Evolutionary conservation across 2,113 vertebrate species (phyloP).

Genomic region (Apus apus): DNA sequence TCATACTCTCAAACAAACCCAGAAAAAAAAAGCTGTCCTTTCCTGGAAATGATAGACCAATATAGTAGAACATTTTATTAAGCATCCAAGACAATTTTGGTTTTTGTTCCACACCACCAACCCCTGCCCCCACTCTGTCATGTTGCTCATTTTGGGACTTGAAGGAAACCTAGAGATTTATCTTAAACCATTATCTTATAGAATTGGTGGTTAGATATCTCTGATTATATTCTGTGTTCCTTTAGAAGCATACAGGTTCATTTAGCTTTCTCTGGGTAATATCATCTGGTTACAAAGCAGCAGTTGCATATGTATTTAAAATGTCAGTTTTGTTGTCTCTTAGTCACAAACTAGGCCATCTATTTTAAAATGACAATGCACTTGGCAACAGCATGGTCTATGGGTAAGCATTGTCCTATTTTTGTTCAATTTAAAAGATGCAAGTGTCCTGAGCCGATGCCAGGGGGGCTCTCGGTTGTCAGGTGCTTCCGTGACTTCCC

Average conservation of each 20-base stretch:
- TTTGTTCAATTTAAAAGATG: not conserved
- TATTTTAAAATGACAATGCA: constrained; percentile 46
- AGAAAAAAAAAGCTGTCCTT: not conserved
- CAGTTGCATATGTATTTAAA: not conserved
- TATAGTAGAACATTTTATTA: not conserved
- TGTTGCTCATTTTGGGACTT: not conserved
- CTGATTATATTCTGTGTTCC: not conserved
- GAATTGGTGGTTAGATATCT: not conserved
- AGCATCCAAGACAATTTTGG: not conserved
- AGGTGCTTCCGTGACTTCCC: too few relatives aligned
- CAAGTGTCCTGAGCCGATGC: too few relatives aligned
- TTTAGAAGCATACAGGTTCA: not conserved
- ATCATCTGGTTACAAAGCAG: not conserved
- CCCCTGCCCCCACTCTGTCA: too few relatives aligned
- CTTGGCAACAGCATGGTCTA: not conserved
- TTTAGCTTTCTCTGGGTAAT: not conserved
- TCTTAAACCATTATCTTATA: not conserved
- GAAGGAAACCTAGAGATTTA: not conserved
- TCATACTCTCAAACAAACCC: not conserved
- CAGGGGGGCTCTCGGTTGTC: too few relatives aligned
- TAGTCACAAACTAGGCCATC: constrained; percentile 34
- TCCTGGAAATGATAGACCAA: not conserved
- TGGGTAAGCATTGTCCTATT: constrained; percentile 10
- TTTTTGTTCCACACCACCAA: not conserved
- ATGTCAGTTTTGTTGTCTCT: not conserved